Base-by-base conservation (phyloP, 1,140 invertebrate genomes). In the Meloidogyne floridensis region DNA sequence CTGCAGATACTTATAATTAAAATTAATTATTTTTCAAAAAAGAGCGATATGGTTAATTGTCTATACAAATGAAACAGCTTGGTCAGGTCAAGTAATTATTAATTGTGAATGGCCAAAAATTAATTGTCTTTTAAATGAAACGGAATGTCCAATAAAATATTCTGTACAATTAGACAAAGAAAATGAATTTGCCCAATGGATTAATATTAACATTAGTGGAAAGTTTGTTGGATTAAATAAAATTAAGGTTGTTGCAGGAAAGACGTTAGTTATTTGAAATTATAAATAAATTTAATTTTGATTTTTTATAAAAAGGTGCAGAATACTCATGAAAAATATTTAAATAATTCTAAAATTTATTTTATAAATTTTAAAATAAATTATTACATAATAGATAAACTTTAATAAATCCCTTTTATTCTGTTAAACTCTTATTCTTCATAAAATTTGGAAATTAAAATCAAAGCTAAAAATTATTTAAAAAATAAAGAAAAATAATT, bases 21-120 rank as follows among this genome's bases (percentile, higher is more conserved):
- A 59, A 15, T 59, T 59, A 59, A 15, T 59, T 15, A 15, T 59
- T 15, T 15, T 15, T 15, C 2, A 65, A n/a, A 65, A 65, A 65
- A 65, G 59, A 18, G n/a, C 59, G 8, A 65, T 65, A n/a, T 65
- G 59, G 59, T n/a, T 65, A 65, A 65, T 65, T 65, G n/a, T 65
- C n/a, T 65, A 65, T 65, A 65, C 59, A 65, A 65, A 65, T 65
- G 59, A 65, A 65, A 65, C 59, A 7, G 15, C 5, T n/a, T 65
- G 59, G 59, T 13, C 10, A n/a, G 59, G n/a, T 65, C 59, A 65
- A 65, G 4, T 65, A 65, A 65, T 65, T 65, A 65, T 65, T 65
- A 65, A 65, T 65, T 65, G 59, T 65, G 59, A 65, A n/a, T n/a
- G n/a, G n/a, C 59, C 59, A 65, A 65, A n/a, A 65, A 65, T 65